Evolutionary conservation across 2,888 invertebrate genomes (phyloP).

Genomic region (Plagiodera versicolora): DNA sequence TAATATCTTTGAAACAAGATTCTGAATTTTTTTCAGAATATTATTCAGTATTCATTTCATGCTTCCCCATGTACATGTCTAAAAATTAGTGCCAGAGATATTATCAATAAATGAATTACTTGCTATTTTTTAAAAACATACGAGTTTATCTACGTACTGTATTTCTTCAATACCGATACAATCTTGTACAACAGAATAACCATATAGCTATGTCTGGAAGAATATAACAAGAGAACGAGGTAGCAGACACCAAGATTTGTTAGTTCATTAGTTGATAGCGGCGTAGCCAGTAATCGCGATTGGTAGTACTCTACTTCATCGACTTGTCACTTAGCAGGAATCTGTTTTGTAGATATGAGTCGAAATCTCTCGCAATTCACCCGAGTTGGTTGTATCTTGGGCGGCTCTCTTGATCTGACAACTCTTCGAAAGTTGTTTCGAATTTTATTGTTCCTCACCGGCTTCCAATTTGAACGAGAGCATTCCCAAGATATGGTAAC

Average conservation of each 20-base stretch:
- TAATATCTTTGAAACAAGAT: too few species aligned
- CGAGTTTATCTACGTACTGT: too few species aligned
- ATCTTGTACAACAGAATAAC: constrained; percentile 6
- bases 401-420: not conserved
- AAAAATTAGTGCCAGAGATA: too few species aligned
- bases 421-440: not conserved
- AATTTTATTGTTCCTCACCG: not conserved
- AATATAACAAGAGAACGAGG: constrained; percentile 27
- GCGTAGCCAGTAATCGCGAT: constrained; percentile 20
- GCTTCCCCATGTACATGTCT: too few species aligned
- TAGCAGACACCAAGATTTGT: constrained; percentile 46
- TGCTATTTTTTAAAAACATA: too few species aligned
- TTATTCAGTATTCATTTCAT: too few species aligned
- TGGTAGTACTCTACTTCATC: constrained; percentile 45
- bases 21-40: too few species aligned
- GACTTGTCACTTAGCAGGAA: constrained; percentile 38
- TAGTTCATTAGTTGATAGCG: constrained; percentile 49
- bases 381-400: not conserved
- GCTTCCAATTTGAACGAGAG: not conserved
- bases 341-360: constrained; percentile 10
- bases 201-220: constrained; percentile 6
- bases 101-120: too few species aligned
- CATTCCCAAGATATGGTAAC: not conserved
- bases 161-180: too few species aligned
- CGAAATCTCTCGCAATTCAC: not conserved